These are phyloP conservation scores for Microplitis manilae DNA, from an alignment of 2,888 invertebrate species.

Conservation along the genomic window DNA sequence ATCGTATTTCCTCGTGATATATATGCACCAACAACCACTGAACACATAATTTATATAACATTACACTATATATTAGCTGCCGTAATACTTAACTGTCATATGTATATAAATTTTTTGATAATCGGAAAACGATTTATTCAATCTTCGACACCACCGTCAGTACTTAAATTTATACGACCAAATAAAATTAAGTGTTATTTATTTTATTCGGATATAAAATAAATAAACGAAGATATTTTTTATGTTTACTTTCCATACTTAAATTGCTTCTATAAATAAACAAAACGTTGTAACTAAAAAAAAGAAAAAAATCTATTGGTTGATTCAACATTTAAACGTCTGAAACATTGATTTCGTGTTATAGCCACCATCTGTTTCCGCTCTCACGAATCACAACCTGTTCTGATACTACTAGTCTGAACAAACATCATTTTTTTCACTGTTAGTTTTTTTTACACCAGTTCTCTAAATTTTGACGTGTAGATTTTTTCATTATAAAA, in stretches of 20 bases:
- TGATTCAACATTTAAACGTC: background rate
- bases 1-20: background rate
- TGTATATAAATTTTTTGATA: background rate
- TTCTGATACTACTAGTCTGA: background rate
- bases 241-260: background rate
- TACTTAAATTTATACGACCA: no score
- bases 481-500: no score
- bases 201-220: no score
- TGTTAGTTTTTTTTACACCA: background rate
- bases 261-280: background rate
- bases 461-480: no score
- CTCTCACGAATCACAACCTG: conserved; percentile 18
- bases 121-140: no score
- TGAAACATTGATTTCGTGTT: conserved; percentile 9
- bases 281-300: background rate
- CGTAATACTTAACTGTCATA: background rate
- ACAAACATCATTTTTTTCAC: conserved; percentile 16
- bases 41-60: background rate
- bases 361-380: conserved; percentile 26
- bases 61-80: background rate
- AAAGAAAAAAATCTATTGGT: background rate
- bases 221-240: background rate
- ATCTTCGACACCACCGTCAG: no score
- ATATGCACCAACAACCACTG: background rate
- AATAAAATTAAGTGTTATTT: no score